phyloP scores from a whole-genome alignment of 1,140 invertebrate species.

The Eueides isabella region DNA sequence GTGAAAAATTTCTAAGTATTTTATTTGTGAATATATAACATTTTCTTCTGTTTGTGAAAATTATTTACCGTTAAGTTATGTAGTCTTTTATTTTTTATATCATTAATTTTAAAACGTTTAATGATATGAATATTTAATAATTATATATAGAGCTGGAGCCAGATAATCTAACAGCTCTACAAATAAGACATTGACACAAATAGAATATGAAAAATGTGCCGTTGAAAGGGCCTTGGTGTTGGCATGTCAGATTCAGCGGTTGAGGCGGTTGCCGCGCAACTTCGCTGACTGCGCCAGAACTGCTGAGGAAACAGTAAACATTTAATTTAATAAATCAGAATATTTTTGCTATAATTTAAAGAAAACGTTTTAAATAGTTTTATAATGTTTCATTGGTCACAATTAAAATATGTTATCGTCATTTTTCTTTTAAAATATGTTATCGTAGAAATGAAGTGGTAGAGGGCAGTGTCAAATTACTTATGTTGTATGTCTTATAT shows the following conservation, averaged over 20 bases:
- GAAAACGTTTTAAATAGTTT: no score
- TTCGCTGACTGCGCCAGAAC: slow-evolving; percentile 67
- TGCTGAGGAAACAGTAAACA: slow-evolving; percentile 71
- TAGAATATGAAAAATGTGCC: slow-evolving; percentile 71
- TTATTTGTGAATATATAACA: no score
- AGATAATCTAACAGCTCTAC: slow-evolving; percentile 62
- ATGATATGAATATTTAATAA: background rate
- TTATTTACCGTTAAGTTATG: no score
- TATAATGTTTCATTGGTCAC: no score
- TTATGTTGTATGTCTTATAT: no score
- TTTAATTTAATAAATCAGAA: slow-evolving; percentile 18
- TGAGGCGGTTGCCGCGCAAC: slow-evolving; percentile 55
- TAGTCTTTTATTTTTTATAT: background rate
- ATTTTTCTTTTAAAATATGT: no score
- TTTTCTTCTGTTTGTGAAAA: background rate
- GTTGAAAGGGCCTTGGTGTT: slow-evolving; percentile 68
- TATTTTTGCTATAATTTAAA: no score
- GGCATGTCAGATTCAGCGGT: slow-evolving; percentile 53
- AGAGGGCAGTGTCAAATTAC: no score
- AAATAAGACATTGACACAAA: slow-evolving; percentile 71
- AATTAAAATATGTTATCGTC: no score
- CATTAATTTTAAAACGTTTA: background rate
- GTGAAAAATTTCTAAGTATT: background rate
- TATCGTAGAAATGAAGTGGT: no score
- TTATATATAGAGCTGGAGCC: slow-evolving; percentile 64